Conservation (phyloP, 2,888 invertebrate genomes). For the Eudemis profundana region DNA sequence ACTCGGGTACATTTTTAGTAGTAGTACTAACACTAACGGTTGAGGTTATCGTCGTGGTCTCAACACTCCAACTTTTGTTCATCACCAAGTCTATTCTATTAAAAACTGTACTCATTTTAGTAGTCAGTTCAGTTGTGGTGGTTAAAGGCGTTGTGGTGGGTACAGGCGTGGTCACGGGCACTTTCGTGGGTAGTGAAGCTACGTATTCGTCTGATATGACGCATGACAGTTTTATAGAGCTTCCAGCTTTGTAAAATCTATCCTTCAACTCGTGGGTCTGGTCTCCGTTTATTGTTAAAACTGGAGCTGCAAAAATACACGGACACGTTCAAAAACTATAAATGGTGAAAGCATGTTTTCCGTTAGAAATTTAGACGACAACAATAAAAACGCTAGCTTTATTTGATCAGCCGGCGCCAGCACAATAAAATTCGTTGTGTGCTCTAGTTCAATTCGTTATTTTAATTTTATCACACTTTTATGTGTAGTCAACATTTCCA, state of each 20-base stretch:
- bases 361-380: neutral
- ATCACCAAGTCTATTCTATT: slow-evolving; percentile 82
- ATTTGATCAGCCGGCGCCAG: slow-evolving; percentile 8
- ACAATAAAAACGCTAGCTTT: neutral
- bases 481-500: neutral
- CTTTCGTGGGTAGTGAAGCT: slow-evolving; percentile 64
- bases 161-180: slow-evolving; percentile 59
- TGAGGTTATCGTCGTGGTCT: slow-evolving; percentile 76
- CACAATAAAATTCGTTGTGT: neutral
- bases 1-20: slow-evolving; percentile 63
- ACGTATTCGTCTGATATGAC: slow-evolving; percentile 79
- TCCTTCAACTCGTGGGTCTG: slow-evolving; percentile 89
- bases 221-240: slow-evolving; percentile 89
- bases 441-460: slow-evolving; percentile 4
- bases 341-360: neutral
- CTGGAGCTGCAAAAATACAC: slow-evolving; percentile 85
- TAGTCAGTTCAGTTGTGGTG: slow-evolving; percentile 75
- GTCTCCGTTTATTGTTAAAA: slow-evolving; percentile 89
- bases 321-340: no score
- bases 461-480: neutral
- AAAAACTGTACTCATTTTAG: slow-evolving; percentile 77
- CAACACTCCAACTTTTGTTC: slow-evolving; percentile 83
- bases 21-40: slow-evolving; percentile 79
- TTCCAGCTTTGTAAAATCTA: slow-evolving; percentile 90
- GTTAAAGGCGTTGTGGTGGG: slow-evolving; percentile 66